Evolutionary conservation across 2,888 invertebrate species (phyloP).

Genomic region (Megalurothrips usitatus): DNA sequence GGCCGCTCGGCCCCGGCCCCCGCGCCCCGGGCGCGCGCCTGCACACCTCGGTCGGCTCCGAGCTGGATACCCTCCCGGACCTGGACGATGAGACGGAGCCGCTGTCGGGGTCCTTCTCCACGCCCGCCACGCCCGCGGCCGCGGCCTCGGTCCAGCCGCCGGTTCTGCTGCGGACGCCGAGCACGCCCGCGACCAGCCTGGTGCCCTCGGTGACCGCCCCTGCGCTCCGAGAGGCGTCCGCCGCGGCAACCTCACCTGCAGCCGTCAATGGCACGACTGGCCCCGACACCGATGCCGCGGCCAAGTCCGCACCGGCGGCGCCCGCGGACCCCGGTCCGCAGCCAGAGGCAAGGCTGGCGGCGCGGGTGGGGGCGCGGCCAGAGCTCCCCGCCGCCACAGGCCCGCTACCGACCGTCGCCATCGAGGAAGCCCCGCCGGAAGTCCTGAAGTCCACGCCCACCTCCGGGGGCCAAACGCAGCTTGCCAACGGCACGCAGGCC

Average conservation of each 20-base stretch:
- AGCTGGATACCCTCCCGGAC: constrained; percentile 9
- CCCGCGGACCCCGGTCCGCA: background rate
- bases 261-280: background rate
- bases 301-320: background rate
- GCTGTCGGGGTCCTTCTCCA: background rate
- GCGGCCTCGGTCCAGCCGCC: background rate
- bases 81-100: constrained; percentile 10
- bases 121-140: background rate
- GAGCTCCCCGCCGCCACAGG: background rate
- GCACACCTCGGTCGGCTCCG: constrained; percentile 3
- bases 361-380: too few relatives aligned
- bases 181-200: background rate
- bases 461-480: too few relatives aligned
- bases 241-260: background rate
- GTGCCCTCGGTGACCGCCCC: too few relatives aligned
- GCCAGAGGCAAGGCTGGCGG: too few relatives aligned
- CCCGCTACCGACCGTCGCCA: background rate
- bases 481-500: too few relatives aligned
- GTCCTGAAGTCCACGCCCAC: background rate
- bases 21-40: background rate
- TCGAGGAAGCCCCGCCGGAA: constrained; percentile 30
- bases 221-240: too few relatives aligned
- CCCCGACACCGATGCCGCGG: background rate
- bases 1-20: background rate
- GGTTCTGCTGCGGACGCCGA: background rate